Evolutionary conservation across 1,140 invertebrate genomes (phyloP).

Genomic region (Frieseomelitta varia): DNA sequence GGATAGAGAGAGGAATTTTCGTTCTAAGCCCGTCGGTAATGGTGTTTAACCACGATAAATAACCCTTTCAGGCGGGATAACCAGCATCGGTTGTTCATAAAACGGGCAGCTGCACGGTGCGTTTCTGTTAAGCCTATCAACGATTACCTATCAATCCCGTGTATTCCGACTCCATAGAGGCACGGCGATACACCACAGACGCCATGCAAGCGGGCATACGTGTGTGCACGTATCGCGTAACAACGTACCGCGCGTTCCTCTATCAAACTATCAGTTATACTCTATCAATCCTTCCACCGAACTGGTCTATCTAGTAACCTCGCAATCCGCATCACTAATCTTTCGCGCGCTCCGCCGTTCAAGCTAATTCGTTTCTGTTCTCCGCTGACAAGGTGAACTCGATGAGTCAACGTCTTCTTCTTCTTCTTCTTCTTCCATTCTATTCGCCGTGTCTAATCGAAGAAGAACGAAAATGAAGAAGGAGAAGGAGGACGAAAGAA

Average conservation of each 20-base stretch:
- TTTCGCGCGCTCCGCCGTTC: conserved; percentile 30
- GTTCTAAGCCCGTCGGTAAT: conserved; percentile 7
- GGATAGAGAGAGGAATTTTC: neutral
- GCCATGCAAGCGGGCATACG: neutral
- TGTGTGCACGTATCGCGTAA: conserved; percentile 40
- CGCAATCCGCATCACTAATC: conserved; percentile 49
- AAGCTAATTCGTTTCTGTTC: conserved; percentile 59
- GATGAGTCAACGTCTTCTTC: conserved; percentile 60
- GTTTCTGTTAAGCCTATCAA: conserved; percentile 52
- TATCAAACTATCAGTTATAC: conserved; percentile 63
- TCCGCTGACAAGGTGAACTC: conserved; percentile 53
- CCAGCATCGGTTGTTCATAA: conserved; percentile 27
- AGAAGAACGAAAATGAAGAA: neutral
- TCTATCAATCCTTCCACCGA: conserved; percentile 57
- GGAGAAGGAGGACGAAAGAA: no score
- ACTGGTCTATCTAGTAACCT: conserved; percentile 46
- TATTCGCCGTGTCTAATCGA: conserved; percentile 36
- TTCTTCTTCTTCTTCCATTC: neutral
- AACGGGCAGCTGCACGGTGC: conserved; percentile 41
- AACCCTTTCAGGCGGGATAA: conserved; percentile 21
- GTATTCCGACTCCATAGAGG: conserved; percentile 3
- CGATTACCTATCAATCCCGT: conserved; percentile 65
- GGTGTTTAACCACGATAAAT: conserved; percentile 37
- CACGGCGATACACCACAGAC: conserved; percentile 4
- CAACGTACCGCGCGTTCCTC: conserved; percentile 37